Percentiles rank a stretch among this genome's conserved stretches.
Evolutionary conservation across 1,140 invertebrate species (phyloP).

Genomic region (Calycopis cecrops): DNA sequence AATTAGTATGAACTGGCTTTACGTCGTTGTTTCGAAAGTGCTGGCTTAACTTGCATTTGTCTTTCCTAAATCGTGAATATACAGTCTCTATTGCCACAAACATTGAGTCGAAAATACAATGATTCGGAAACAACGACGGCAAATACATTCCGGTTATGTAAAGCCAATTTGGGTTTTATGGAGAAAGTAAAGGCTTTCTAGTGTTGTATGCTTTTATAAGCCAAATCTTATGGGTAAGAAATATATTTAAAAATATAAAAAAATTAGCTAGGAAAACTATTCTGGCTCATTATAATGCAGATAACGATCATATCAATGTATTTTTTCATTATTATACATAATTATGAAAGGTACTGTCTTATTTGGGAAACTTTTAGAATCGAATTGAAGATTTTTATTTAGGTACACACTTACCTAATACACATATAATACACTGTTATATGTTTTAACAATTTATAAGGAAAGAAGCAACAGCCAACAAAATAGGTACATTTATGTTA

Average conservation of each 20-base stretch:
- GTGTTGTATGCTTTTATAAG: slow-evolving; percentile 20
- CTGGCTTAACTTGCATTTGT: slow-evolving; percentile 16
- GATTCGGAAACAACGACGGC: slow-evolving; percentile 12
- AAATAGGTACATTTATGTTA: too few species aligned
- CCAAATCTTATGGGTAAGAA: slow-evolving; percentile 21
- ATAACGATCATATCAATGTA: too few species aligned
- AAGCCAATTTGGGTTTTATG: slow-evolving; percentile 38
- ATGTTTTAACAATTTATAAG: too few species aligned
- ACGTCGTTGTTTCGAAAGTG: slow-evolving; percentile 44
- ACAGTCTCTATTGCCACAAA: slow-evolving; percentile 13
- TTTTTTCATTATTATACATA: too few species aligned
- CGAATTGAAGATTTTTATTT: too few species aligned
- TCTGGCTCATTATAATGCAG: too few species aligned
- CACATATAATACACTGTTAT: too few species aligned
- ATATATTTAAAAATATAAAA: neutral
- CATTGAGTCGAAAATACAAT: slow-evolving; percentile 28
- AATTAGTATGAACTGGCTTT: slow-evolving; percentile 62
- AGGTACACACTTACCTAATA: too few species aligned
- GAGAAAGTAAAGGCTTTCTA: slow-evolving; percentile 53
- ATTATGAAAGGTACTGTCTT: too few species aligned
- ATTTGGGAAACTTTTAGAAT: too few species aligned
- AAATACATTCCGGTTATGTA: slow-evolving; percentile 30
- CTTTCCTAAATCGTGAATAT: neutral
- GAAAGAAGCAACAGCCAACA: too few species aligned
- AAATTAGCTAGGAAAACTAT: too few species aligned